A percentile compares a stretch with the other conserved stretches of the same genome.
phyloP scores from a whole-genome alignment of 2,797 vertebrate genomes.

The Neoniphon sammara region DNA sequence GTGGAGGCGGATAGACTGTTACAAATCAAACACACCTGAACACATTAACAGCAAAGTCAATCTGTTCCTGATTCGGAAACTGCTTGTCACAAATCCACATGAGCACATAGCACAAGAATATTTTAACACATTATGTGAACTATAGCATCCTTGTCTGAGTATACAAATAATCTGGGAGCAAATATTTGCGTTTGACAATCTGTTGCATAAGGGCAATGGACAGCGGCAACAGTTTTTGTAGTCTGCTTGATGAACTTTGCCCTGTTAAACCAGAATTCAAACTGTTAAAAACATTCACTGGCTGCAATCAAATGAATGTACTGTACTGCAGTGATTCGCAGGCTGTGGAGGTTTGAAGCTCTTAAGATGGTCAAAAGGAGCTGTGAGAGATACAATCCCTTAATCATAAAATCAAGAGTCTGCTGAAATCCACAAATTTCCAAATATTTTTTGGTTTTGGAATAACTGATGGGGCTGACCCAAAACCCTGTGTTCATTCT shows the following conservation, averaged over 20 bases:
- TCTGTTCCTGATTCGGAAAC: neutral
- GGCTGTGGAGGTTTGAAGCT: neutral
- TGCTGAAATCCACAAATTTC: neutral
- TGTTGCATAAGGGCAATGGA: constrained; percentile 18
- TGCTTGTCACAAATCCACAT: too few relatives aligned
- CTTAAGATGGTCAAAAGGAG: neutral
- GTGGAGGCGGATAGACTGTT: neutral
- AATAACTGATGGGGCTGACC: neutral
- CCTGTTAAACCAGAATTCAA: constrained; percentile 42
- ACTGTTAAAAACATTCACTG: neutral
- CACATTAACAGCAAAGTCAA: neutral
- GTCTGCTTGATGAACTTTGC: constrained; percentile 37
- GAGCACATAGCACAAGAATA: neutral
- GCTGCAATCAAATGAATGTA: neutral
- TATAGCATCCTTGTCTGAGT: neutral
- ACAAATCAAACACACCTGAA: neutral
- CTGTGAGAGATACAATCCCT: neutral
- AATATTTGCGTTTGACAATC: constrained; percentile 23
- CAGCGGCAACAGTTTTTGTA: constrained; percentile 10
- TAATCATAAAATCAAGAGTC: neutral
- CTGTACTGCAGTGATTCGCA: neutral
- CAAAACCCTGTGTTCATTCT: too few relatives aligned
- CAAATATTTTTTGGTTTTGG: neutral
- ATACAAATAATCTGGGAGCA: constrained; percentile 5
- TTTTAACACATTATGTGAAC: neutral